phyloP scores from a whole-genome alignment of 2,888 invertebrate genomes.

The Trachelus stipa region DNA sequence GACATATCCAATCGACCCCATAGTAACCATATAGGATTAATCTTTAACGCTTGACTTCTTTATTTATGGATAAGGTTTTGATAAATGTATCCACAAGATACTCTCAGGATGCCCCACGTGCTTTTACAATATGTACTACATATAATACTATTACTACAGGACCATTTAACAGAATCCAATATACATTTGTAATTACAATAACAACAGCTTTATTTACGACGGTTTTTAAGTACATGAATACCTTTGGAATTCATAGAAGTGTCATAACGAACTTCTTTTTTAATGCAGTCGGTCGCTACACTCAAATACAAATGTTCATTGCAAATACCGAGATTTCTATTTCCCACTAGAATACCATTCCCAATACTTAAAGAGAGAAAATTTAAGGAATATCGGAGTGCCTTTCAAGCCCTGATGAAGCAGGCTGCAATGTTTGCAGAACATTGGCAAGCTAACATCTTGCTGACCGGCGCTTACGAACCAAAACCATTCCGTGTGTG shows the following conservation, averaged over 20 bases:
- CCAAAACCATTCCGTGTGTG: too few relatives aligned
- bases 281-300: not conserved
- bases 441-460: too few relatives aligned
- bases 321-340: not conserved
- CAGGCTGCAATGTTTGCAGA: too few relatives aligned
- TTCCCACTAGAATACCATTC: not conserved
- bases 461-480: too few relatives aligned
- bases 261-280: not conserved
- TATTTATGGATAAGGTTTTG: not conserved
- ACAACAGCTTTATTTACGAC: constrained; percentile 41
- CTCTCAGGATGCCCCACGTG: too few relatives aligned
- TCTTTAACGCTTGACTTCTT: not conserved
- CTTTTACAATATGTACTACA: too few relatives aligned
- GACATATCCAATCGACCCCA: too few relatives aligned
- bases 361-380: not conserved
- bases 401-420: too few relatives aligned
- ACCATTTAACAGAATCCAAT: not conserved
- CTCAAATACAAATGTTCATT: not conserved
- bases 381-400: not conserved
- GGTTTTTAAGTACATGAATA: constrained; percentile 30
- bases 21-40: not conserved
- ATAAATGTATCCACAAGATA: not conserved
- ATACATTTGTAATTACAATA: constrained; percentile 30
- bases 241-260: constrained; percentile 31
- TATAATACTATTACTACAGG: not conserved